These are phyloP conservation scores for Chaenogobius annularis DNA, from an alignment of 2,113 vertebrate species.

Conservation along the genomic window DNA sequence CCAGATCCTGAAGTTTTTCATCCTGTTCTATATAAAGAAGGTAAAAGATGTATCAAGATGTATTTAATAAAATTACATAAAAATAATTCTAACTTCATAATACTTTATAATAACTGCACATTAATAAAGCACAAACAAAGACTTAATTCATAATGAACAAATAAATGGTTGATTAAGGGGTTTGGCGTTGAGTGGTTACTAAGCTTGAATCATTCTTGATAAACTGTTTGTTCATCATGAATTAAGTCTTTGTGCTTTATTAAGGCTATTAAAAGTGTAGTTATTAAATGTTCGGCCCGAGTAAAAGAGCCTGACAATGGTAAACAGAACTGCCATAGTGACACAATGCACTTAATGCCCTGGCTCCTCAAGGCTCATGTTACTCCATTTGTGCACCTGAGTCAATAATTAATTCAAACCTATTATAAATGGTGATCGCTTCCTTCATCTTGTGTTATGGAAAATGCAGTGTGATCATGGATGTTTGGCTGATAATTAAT, in stretches of 20 bases:
- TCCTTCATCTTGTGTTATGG: slow-evolving; percentile 23
- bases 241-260: too few relatives aligned
- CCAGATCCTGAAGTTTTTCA: slow-evolving; percentile 85
- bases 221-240: too few relatives aligned
- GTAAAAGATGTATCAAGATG: slow-evolving; percentile 77
- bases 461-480: slow-evolving; percentile 5
- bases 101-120: too few relatives aligned
- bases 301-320: background rate
- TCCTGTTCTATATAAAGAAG: slow-evolving; percentile 92
- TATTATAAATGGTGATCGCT: slow-evolving; percentile 24
- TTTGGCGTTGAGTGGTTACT: too few relatives aligned
- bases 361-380: slow-evolving; percentile 29
- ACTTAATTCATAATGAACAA: too few relatives aligned
- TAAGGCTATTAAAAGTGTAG: too few relatives aligned
- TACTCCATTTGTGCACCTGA: slow-evolving; percentile 42
- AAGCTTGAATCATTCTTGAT: too few relatives aligned
- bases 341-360: slow-evolving; percentile 6
- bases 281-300: background rate
- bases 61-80: background rate
- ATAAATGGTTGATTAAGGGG: too few relatives aligned
- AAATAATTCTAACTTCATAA: too few relatives aligned
- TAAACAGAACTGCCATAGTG: slow-evolving; percentile 20
- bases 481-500: slow-evolving; percentile 25
- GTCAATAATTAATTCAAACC: slow-evolving; percentile 55
- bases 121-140: too few relatives aligned